Conservation (phyloP, 2,113 vertebrate species). For the Hassar affinis region DNA sequence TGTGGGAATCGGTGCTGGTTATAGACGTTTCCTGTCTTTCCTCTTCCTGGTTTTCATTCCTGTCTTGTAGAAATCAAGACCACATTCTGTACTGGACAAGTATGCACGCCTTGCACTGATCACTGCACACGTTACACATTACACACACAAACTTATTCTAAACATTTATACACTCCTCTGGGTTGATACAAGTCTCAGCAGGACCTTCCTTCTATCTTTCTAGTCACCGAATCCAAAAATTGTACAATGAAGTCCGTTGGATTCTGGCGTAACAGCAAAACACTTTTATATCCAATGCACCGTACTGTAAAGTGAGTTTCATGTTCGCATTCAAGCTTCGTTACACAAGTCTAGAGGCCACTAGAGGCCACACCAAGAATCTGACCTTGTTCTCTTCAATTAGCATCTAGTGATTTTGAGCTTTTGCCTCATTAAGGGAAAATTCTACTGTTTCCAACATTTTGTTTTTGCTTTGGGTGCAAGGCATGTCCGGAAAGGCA, state of each 20-base stretch:
- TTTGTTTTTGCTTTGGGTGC: background rate
- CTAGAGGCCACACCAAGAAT: conserved; percentile 41
- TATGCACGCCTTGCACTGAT: background rate
- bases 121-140: background rate
- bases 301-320: conserved; percentile 17
- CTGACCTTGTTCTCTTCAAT: conserved; percentile 47
- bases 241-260: background rate
- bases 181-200: background rate
- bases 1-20: background rate
- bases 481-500: background rate
- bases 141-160: background rate
- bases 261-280: background rate
- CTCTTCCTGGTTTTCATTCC: background rate
- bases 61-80: background rate
- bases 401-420: conserved; percentile 28
- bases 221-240: background rate
- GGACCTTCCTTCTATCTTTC: background rate
- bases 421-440: conserved; percentile 33
- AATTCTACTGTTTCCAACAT: background rate
- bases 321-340: conserved; percentile 38
- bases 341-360: conserved; percentile 36
- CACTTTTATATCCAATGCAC: background rate
- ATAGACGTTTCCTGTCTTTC: background rate
- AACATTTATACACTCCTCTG: background rate
- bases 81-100: background rate